Percentiles rank a stretch among this genome's conserved stretches.
Conservation (phyloP, 2,797 vertebrate genomes). For the Urophycis tenuis region DNA sequence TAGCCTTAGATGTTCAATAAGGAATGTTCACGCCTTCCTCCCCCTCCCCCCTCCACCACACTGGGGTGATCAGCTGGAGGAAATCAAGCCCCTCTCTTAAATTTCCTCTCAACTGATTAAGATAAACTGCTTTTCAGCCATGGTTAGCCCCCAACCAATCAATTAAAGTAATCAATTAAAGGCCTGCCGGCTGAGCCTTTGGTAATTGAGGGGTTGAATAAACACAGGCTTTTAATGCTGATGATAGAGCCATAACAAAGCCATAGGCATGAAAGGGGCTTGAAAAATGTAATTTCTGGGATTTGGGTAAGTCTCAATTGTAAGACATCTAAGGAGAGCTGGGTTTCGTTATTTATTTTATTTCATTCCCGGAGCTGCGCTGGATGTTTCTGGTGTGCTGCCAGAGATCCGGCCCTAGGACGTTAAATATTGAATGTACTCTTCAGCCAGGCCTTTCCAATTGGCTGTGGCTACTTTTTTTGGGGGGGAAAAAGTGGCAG, state of each 20-base stretch:
- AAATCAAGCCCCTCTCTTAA: conserved; percentile 74
- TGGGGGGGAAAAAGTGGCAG: conserved; percentile 66
- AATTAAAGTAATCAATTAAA: conserved; percentile 86
- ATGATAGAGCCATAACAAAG: conserved; percentile 73
- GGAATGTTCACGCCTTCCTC: conserved; percentile 51
- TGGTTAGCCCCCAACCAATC: conserved; percentile 79
- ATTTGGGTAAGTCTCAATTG: conserved; percentile 62
- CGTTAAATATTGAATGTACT: conserved; percentile 74
- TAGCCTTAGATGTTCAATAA: conserved; percentile 44
- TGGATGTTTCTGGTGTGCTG: conserved; percentile 53
- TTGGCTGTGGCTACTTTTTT: conserved; percentile 63
- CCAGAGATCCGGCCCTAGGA: conserved; percentile 61
- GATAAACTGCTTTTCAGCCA: conserved; percentile 84
- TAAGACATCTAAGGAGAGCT: conserved; percentile 55
- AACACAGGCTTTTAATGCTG: conserved; percentile 70
- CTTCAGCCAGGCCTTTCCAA: conserved; percentile 64
- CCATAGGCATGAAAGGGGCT: conserved; percentile 58
- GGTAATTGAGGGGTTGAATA: conserved; percentile 79
- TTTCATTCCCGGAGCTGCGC: conserved; percentile 37
- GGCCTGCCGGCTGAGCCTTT: conserved; percentile 78
- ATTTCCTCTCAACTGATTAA: conserved; percentile 81
- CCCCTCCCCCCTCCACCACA: conserved; percentile 61
- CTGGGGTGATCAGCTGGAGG: conserved; percentile 77
- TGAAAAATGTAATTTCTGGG: conserved; percentile 65
- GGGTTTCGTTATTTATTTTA: conserved; percentile 55